Evolutionary conservation across 1,140 invertebrate genomes (phyloP), one percentile per base, ranked within the genome.

Genomic region (Cotesia vestalis): DNA sequence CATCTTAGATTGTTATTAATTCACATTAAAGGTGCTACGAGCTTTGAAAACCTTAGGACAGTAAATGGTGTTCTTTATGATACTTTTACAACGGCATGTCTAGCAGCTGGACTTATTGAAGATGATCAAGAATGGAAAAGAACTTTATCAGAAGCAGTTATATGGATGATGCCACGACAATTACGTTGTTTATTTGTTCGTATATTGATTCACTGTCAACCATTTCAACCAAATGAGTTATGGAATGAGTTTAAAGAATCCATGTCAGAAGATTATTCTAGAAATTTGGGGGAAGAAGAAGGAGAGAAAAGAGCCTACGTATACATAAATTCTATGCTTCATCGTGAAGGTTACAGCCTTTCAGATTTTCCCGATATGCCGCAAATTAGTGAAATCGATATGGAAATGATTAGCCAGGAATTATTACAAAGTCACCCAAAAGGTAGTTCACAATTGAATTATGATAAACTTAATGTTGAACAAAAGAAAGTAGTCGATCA

Each of bases 51-150:
- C 51, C 59, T 75, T 11, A 66, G 52, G 68, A 75, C 66, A 17
- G 70, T 75, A 5, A 51, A 75, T 66, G 73, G 69, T 0, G 34
- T 52, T 34, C 4, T 62, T 4, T 36, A 71, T 14, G 52, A 55
- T 14, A 75, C 69, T n/a, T 40, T 66, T 17, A 51, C 62, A 20
- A 3, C 14, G 1, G 53, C 73, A 27, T 75, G 66, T 66, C 64
- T 75, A 51, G 53, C 70, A 55, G 68, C 68, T 8, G 73, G 73
- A 9, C 60, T 75, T 8, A 75, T 75, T 51, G 73, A 75, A 69
- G 69, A 75, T 66, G 73, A 75, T 46, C 14, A 69, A n/a, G 72
- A 73, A 68, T 73, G 66, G 66, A 20, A 17, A 69, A 35, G 59
- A 52, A 60, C 72, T 9, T 66, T 73, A 38, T 38, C 62, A 17